These are phyloP conservation scores for Melanargia galathea DNA, from an alignment of 2,888 invertebrate genomes.

Conservation along the genomic window DNA sequence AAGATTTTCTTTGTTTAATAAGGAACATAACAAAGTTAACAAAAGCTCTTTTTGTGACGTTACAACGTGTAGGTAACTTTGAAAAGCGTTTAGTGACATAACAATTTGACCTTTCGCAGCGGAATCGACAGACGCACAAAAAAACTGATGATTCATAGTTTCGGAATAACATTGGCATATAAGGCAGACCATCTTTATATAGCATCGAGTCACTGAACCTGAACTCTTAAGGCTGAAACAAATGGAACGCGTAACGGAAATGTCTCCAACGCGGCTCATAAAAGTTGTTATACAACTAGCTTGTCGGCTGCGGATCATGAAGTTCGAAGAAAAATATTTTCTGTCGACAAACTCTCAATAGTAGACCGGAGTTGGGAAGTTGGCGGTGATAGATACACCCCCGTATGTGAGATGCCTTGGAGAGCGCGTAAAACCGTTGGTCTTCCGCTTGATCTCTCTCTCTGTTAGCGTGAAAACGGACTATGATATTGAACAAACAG, in stretches of 20 bases:
- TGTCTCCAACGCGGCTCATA: neutral
- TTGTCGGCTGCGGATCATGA: too few species aligned
- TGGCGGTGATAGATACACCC: too few species aligned
- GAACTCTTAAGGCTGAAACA: conserved; percentile 7
- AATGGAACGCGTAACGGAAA: neutral
- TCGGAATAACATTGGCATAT: neutral
- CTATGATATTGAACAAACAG: too few species aligned
- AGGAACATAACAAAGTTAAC: neutral
- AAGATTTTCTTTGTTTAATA: conserved; percentile 4
- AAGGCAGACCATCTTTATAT: conserved; percentile 14
- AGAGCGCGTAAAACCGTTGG: too few species aligned
- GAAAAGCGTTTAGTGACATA: conserved; percentile 11
- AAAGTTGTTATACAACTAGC: neutral
- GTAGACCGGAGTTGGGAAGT: too few species aligned
- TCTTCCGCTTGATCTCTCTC: too few species aligned
- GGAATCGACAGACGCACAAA: conserved; percentile 16
- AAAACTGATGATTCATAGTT: conserved; percentile 20
- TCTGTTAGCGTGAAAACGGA: too few species aligned
- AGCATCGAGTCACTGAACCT: conserved; percentile 13
- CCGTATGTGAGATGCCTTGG: too few species aligned
- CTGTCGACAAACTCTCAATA: too few species aligned
- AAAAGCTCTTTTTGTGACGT: neutral
- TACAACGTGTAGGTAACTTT: neutral
- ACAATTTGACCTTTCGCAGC: conserved; percentile 12
- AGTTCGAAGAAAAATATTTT: too few species aligned